These are phyloP conservation scores for Micronycteris hirsuta DNA, from an alignment of 2,113 vertebrate genomes.

Conservation along the genomic window DNA sequence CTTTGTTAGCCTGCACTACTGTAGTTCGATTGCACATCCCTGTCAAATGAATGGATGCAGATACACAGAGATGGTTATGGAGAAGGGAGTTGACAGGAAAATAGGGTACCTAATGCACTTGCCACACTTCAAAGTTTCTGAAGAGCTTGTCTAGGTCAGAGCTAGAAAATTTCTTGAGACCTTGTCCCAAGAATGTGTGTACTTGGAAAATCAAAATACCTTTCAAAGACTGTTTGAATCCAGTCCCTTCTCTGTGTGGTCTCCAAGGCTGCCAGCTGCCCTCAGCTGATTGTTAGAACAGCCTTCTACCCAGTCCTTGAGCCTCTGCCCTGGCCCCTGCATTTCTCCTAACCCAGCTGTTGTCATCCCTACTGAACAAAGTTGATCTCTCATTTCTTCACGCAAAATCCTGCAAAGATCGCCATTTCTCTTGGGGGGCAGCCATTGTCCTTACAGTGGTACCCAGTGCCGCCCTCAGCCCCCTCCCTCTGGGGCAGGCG, in stretches of 20 bases:
- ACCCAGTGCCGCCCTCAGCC: background rate
- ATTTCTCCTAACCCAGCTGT: background rate
- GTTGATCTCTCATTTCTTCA: background rate
- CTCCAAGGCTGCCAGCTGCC: background rate
- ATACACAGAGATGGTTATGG: background rate
- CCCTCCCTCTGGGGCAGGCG: background rate
- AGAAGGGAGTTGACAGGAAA: background rate
- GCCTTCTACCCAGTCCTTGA: background rate
- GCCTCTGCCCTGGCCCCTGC: background rate
- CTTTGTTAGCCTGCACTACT: background rate
- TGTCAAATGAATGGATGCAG: background rate
- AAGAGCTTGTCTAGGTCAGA: background rate
- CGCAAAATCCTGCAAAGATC: background rate
- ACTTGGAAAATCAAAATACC: background rate
- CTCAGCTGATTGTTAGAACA: background rate
- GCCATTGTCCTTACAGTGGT: background rate
- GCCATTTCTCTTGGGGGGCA: background rate
- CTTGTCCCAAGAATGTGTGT: background rate
- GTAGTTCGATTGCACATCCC: background rate
- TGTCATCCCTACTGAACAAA: background rate
- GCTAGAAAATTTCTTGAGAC: background rate
- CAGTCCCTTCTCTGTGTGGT: background rate
- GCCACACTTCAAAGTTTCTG: background rate
- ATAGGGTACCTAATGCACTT: background rate
- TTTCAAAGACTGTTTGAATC: background rate